Percentiles rank a stretch among this genome's conserved stretches.
These are phyloP conservation scores for Ginglymostoma cirratum DNA, from an alignment of 2,113 vertebrate genomes.

Conservation along the genomic window DNA sequence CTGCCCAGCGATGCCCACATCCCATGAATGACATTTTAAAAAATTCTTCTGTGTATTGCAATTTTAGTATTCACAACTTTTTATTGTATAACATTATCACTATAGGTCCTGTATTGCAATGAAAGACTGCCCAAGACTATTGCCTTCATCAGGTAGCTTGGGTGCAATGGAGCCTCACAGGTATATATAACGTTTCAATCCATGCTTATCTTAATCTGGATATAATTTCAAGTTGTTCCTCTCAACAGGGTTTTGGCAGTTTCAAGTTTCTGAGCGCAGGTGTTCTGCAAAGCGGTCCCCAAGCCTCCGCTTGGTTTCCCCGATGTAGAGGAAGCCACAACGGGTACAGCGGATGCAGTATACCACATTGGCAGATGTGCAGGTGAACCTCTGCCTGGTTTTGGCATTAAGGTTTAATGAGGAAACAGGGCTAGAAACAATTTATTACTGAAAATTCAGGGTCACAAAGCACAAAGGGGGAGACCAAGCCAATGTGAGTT, in stretches of 20 bases:
- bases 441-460: neutral
- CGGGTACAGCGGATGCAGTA: too few species aligned
- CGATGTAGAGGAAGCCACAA: too few species aligned
- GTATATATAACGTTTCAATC: neutral
- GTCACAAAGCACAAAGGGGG: neutral
- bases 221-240: neutral
- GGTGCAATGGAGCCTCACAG: neutral
- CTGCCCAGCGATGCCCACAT: too few species aligned
- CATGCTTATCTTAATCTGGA: neutral
- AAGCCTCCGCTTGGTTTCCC: too few species aligned
- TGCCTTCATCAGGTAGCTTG: neutral
- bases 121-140: neutral
- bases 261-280: too few species aligned
- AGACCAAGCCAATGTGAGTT: neutral
- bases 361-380: too few species aligned
- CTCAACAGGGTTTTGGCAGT: neutral
- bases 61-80: neutral
- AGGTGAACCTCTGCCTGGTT: too few species aligned
- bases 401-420: neutral
- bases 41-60: neutral
- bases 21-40: too few species aligned
- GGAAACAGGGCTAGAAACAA: neutral
- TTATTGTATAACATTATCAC: neutral
- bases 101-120: neutral
- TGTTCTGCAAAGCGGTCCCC: too few species aligned